phyloP scores from a whole-genome alignment of 2,113 vertebrate species.

The Tachuris rubrigastra region DNA sequence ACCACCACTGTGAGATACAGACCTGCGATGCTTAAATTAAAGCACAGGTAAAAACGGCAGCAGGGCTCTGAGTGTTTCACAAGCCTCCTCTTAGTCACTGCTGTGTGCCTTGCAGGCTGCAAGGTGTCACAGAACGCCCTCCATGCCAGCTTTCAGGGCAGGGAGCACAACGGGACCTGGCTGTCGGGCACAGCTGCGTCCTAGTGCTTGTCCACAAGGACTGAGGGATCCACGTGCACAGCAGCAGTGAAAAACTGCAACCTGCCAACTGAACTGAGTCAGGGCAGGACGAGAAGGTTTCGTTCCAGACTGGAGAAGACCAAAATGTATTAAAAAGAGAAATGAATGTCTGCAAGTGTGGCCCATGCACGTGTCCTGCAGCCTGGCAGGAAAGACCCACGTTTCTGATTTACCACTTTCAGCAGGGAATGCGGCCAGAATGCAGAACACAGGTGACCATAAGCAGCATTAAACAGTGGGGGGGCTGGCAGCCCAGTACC shows the following conservation, averaged over 20 bases:
- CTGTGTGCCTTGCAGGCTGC: background rate
- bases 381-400: background rate
- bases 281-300: background rate
- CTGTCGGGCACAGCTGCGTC: background rate
- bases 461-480: background rate
- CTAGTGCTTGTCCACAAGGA: background rate
- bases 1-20: background rate
- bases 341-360: background rate
- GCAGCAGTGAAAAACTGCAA: background rate
- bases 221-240: background rate
- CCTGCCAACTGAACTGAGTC: background rate
- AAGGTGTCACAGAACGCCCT: background rate
- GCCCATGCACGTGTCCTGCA: background rate
- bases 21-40: conserved; percentile 11
- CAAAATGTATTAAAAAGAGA: background rate
- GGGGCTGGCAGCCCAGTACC: background rate
- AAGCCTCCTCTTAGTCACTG: background rate
- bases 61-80: background rate
- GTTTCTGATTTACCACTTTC: background rate
- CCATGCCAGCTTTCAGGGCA: background rate
- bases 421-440: background rate
- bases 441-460: background rate
- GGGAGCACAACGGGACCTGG: accelerated
- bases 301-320: background rate
- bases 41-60: background rate